Percentiles rank a stretch among this genome's conserved stretches.
Conservation (phyloP, 2,113 vertebrate species). For the Thinocorus orbignyianus region DNA sequence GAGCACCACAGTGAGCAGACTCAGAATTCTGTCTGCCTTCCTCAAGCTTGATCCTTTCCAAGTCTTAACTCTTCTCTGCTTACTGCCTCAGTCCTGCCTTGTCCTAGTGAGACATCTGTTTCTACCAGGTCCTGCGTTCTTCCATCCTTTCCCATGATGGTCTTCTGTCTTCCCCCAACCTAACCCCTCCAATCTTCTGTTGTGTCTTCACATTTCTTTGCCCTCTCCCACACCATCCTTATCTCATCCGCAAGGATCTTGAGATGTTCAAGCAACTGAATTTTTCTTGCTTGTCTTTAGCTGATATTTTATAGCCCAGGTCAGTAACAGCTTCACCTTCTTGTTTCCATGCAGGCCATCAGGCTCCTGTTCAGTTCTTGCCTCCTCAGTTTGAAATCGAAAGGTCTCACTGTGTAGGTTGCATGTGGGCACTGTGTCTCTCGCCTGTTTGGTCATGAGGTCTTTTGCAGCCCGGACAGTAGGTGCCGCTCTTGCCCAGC, state of each 20-base stretch:
- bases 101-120: background rate
- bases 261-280: background rate
- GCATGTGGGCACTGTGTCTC: fast-evolving
- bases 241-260: background rate
- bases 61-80: background rate
- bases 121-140: background rate
- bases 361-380: background rate
- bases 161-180: background rate
- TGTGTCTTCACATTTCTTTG: background rate
- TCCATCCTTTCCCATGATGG: background rate
- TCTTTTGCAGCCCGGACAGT: background rate
- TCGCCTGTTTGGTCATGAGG: background rate
- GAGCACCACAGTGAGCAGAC: background rate
- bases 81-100: background rate
- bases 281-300: background rate
- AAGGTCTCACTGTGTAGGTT: background rate
- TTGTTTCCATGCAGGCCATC: background rate
- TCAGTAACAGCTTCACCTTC: background rate
- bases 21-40: background rate
- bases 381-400: background rate
- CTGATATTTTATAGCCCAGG: background rate
- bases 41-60: background rate
- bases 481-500: background rate
- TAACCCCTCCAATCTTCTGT: background rate
- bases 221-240: background rate